phyloP scores from a whole-genome alignment of 2,113 vertebrate species.

The Uropsilus gracilis region DNA sequence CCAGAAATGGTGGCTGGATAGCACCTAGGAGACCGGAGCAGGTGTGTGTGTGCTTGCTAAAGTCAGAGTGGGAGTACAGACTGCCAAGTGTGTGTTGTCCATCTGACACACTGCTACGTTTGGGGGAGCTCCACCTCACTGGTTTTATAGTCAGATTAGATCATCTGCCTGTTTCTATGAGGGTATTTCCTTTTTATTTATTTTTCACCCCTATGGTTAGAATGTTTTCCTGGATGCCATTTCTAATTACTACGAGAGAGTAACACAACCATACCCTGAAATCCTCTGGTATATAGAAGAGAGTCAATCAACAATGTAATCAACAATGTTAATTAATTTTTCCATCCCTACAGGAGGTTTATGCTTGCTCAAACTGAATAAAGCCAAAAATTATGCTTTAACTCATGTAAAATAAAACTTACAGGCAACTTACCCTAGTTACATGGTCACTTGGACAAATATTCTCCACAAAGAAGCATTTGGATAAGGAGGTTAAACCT shows the following conservation, averaged over 20 bases:
- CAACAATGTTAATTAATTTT: conserved; percentile 28
- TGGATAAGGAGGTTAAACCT: conserved; percentile 46
- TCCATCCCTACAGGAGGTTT: neutral
- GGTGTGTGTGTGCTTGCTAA: conserved; percentile 40
- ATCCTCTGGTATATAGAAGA: neutral
- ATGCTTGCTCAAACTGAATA: neutral
- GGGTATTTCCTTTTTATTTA: conserved; percentile 58
- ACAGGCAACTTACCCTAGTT: conserved; percentile 4
- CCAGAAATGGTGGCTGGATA: neutral
- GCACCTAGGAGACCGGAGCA: neutral
- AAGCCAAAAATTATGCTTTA: conserved; percentile 30
- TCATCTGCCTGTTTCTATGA: conserved; percentile 52
- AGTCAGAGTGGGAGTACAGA: neutral
- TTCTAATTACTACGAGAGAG: conserved; percentile 35
- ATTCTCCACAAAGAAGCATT: conserved; percentile 32
- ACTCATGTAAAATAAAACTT: conserved; percentile 43
- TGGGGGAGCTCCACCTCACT: conserved; percentile 35
- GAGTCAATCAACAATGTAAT: neutral
- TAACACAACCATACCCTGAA: neutral
- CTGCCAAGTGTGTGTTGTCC: neutral
- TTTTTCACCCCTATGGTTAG: conserved; percentile 37
- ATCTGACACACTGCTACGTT: conserved; percentile 34
- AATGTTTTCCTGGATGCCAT: conserved; percentile 30
- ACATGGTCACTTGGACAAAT: conserved; percentile 10
- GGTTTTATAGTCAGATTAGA: conserved; percentile 56